These are phyloP conservation scores for Drosophila sucinea DNA, from an alignment of 1,140 invertebrate genomes.

Conservation along the genomic window DNA sequence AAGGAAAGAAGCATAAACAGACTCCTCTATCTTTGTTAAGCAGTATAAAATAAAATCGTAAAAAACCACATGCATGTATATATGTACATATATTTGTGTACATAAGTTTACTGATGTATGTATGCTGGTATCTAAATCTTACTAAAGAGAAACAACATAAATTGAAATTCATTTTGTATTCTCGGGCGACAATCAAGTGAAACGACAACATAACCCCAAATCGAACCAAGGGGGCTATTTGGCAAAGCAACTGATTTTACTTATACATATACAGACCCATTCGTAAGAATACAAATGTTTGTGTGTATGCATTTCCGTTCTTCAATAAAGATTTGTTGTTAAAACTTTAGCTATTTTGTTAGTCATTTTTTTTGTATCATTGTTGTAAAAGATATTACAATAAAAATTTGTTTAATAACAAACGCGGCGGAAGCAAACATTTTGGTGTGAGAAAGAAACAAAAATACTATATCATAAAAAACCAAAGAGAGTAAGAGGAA, in stretches of 20 bases:
- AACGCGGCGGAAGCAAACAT: conserved; percentile 51
- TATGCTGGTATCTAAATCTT: conserved; percentile 21
- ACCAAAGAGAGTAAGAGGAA: conserved; percentile 25
- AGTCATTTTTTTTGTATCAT: background rate
- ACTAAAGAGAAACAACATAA: conserved; percentile 3
- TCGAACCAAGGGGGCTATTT: conserved; percentile 25
- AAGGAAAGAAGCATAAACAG: too few species aligned
- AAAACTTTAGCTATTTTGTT: background rate
- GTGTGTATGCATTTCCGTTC: conserved; percentile 33
- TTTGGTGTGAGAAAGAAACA: conserved; percentile 36
- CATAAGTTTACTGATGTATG: too few species aligned
- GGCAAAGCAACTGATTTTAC: conserved; percentile 39
- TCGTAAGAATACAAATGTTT: background rate
- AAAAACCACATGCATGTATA: too few species aligned
- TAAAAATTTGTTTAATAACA: conserved; percentile 26
- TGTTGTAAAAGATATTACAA: conserved; percentile 2
- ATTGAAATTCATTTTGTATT: conserved; percentile 65
- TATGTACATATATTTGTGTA: too few species aligned
- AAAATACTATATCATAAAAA: conserved; percentile 18
- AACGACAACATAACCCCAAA: background rate
- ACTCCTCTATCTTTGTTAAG: too few species aligned
- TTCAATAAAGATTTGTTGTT: conserved; percentile 7
- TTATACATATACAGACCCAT: background rate
- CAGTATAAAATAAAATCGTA: too few species aligned
- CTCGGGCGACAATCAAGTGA: conserved; percentile 19